Evolutionary conservation across 2,888 invertebrate genomes (phyloP).

Genomic region (Mallateleia sp.): DNA sequence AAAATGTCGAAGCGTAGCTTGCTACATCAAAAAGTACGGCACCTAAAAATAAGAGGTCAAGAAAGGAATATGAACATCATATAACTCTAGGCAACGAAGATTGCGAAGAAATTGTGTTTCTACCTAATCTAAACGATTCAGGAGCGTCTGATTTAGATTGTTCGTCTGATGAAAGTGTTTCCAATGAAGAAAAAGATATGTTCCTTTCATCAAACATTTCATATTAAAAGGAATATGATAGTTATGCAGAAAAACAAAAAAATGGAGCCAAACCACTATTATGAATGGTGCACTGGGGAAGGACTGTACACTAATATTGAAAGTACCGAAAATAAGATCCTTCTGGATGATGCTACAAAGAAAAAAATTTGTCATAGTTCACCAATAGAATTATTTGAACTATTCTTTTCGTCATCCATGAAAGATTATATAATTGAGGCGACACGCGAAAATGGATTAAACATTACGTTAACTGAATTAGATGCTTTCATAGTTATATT

Average conservation of each 20-base stretch:
- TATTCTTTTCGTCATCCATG: conserved; percentile 66
- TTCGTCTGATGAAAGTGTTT: conserved; percentile 36
- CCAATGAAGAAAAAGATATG: conserved; percentile 29
- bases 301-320: conserved; percentile 55
- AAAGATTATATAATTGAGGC: conserved; percentile 74
- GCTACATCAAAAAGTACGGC: not conserved
- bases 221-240: conserved; percentile 41
- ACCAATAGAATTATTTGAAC: conserved; percentile 54
- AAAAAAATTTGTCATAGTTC: conserved; percentile 42
- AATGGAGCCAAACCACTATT: conserved; percentile 63
- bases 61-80: conserved; percentile 45
- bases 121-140: no score
- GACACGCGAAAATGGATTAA: conserved; percentile 63
- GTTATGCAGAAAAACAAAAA: conserved; percentile 50
- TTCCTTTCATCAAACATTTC: conserved; percentile 22
- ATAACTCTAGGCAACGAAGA: no score
- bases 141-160: conserved; percentile 44
- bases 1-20: conserved; percentile 11
- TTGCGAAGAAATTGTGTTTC: no score
- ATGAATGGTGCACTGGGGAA: conserved; percentile 57
- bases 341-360: no score
- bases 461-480: conserved; percentile 19
- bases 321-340: no score
- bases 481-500: conserved; percentile 26
- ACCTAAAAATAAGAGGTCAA: conserved; percentile 50